Evolutionary conservation across 2,113 vertebrate species (phyloP).

Genomic region (Cinclus cinclus): DNA sequence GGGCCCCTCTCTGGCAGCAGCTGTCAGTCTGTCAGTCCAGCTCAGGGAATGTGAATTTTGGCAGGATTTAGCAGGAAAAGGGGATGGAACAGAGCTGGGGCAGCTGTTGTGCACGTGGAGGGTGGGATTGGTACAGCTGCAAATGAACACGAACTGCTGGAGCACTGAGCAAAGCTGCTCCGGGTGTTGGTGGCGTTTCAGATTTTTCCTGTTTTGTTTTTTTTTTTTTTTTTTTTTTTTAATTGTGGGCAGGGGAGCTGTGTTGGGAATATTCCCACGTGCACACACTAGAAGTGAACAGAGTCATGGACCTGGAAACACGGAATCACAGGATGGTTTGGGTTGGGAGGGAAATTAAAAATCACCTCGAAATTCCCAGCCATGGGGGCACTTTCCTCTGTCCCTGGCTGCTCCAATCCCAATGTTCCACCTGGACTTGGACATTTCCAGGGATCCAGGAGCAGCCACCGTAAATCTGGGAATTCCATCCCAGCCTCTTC

Average conservation of each 20-base stretch:
- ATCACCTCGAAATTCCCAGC: background rate
- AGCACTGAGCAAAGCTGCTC: background rate
- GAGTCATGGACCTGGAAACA: background rate
- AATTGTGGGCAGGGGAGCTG: rapidly evolving
- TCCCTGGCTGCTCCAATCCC: background rate
- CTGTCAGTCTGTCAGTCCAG: conserved; percentile 63
- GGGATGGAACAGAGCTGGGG: conserved; percentile 37
- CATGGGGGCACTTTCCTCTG: background rate
- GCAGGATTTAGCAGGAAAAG: conserved; percentile 62
- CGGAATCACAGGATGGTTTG: background rate
- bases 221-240: background rate
- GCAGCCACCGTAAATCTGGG: background rate
- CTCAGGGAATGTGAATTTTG: conserved; percentile 19
- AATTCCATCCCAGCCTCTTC: background rate
- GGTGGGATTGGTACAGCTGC: background rate
- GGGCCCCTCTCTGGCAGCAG: too few relatives aligned
- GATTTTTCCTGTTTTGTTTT: background rate
- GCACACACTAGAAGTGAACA: background rate
- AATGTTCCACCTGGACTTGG: background rate
- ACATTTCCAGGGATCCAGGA: background rate
- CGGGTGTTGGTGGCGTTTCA: background rate
- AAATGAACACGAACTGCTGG: background rate
- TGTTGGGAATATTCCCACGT: background rate
- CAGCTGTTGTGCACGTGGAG: conserved; percentile 51
- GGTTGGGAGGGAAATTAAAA: too few relatives aligned